phyloP scores from a whole-genome alignment of 2,888 invertebrate genomes.

The Papilio gigon region DNA sequence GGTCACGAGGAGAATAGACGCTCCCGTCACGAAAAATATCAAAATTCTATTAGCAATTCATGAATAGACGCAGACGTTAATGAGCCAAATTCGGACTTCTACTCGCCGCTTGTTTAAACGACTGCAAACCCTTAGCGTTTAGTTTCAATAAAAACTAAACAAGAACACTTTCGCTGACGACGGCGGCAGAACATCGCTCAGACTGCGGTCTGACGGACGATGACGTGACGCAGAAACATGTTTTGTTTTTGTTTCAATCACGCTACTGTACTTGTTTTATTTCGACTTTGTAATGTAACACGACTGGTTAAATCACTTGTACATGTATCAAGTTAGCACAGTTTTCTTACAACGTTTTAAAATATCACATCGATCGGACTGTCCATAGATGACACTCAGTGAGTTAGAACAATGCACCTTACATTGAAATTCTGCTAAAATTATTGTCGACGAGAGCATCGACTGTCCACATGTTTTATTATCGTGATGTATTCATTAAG shows the following conservation, averaged over 20 bases:
- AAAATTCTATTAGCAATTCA: no score
- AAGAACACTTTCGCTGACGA: constrained; percentile 7
- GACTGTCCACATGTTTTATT: neutral
- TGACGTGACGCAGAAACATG: constrained; percentile 15
- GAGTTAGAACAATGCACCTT: neutral
- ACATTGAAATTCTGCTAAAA: neutral
- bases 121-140: neutral
- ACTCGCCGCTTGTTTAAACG: no score
- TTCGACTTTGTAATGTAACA: constrained; percentile 16
- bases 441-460: neutral
- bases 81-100: no score
- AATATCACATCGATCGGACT: neutral
- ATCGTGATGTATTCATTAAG: neutral
- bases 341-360: neutral
- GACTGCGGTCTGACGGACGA: neutral
- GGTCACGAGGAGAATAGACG: no score
- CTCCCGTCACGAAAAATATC: no score
- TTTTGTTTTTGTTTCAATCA: constrained; percentile 30
- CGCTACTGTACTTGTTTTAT: constrained; percentile 30
- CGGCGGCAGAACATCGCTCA: constrained; percentile 12
- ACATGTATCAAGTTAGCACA: neutral
- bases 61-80: no score
- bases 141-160: neutral
- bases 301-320: constrained; percentile 10
- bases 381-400: neutral